Percentiles rank a stretch among this genome's conserved stretches.
phyloP scores from a whole-genome alignment of 2,113 vertebrate genomes.

The Lophotis ruficrista region DNA sequence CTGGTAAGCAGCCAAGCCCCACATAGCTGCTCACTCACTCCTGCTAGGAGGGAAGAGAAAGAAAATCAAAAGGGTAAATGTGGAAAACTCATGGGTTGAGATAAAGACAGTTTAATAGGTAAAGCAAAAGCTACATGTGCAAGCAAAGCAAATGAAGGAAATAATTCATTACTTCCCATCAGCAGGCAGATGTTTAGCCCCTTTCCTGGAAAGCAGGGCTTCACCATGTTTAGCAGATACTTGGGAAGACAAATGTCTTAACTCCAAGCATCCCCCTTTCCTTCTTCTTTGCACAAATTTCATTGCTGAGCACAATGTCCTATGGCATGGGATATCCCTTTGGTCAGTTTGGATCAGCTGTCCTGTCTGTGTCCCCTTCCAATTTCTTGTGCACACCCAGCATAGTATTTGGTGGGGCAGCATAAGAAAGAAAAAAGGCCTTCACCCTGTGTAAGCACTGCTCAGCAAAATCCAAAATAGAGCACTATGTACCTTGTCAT shows the following conservation, averaged over 20 bases:
- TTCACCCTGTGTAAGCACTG: not conserved
- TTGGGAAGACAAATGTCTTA: not conserved
- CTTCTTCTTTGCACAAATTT: not conserved
- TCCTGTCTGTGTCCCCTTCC: not conserved
- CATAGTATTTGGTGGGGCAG: not conserved
- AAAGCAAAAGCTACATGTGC: not conserved
- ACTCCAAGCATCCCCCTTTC: rapidly evolving
- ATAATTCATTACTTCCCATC: not conserved
- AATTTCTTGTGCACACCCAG: not conserved
- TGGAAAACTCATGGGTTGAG: not conserved
- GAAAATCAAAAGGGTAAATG: not conserved
- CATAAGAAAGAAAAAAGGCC: not conserved
- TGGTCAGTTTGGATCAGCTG: not conserved
- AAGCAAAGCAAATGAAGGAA: not conserved
- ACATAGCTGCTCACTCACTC: not conserved
- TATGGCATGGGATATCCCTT: not conserved
- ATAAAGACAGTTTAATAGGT: not conserved
- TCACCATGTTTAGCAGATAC: not conserved
- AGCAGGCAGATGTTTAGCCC: not conserved
- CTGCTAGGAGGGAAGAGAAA: not conserved
- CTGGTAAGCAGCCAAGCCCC: not conserved
- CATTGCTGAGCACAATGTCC: not conserved
- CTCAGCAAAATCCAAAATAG: not conserved
- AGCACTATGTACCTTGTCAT: not conserved
- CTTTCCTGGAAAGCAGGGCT: not conserved